Conservation (phyloP, 2,797 vertebrate genomes). For the Mallotus villosus region DNA sequence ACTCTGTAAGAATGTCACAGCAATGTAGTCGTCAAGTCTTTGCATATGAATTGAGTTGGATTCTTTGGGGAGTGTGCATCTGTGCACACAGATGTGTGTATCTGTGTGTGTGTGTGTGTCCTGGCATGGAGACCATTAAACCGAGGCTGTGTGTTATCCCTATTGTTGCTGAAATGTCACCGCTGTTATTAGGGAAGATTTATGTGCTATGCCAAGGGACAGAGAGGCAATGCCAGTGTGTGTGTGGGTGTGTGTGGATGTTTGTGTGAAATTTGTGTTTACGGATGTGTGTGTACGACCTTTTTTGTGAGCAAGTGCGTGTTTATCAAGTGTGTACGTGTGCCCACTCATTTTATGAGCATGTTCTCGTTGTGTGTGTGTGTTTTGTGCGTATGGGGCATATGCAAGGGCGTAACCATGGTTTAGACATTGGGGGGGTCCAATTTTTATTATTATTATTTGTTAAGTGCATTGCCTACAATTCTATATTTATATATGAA, state of each 20-base stretch:
- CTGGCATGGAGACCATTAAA: conserved; percentile 59
- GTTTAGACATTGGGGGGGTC: too few species aligned
- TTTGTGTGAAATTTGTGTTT: conserved; percentile 25
- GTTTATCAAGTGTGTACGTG: not conserved
- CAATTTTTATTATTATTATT: too few species aligned
- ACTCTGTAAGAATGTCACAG: too few species aligned
- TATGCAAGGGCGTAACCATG: too few species aligned
- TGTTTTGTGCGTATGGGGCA: not conserved
- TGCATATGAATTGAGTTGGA: too few species aligned
- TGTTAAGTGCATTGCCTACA: too few species aligned
- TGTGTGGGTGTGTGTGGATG: conserved; percentile 41
- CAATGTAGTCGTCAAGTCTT: too few species aligned
- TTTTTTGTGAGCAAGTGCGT: conserved; percentile 6
- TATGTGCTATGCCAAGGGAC: conserved; percentile 68
- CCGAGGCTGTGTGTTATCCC: conserved; percentile 73
- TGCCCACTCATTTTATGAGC: not conserved
- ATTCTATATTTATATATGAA: too few species aligned
- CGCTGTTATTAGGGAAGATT: conserved; percentile 75
- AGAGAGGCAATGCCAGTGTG: conserved; percentile 63
- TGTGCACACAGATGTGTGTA: too few species aligned
- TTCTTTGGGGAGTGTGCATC: too few species aligned
- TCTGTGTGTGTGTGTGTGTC: conserved; percentile 51
- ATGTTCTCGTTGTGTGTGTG: not conserved
- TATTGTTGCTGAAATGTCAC: conserved; percentile 76
- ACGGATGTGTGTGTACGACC: conserved; percentile 21